Evolutionary conservation across 2,888 invertebrate genomes (phyloP).

Genomic region (Oasisia sp.): DNA sequence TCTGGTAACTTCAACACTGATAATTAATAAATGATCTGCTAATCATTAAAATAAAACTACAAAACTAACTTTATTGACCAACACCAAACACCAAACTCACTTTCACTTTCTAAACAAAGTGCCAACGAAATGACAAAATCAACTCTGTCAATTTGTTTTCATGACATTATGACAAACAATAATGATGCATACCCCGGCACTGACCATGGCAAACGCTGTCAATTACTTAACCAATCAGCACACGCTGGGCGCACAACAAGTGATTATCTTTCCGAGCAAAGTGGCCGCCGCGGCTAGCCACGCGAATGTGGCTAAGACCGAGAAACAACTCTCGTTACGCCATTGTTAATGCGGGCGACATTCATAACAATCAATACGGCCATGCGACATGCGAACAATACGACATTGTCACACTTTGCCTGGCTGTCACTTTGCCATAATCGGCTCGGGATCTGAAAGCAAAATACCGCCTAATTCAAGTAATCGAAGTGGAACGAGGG

Average conservation of each 20-base stretch:
- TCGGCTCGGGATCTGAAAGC: neutral
- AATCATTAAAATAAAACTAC: too few species aligned
- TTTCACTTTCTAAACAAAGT: neutral
- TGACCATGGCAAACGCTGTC: neutral
- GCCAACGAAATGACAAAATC: neutral
- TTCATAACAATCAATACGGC: neutral
- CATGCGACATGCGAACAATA: neutral
- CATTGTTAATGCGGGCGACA: neutral
- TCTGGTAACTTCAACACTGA: too few species aligned
- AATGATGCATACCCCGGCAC: neutral
- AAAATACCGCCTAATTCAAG: slow-evolving; percentile 2
- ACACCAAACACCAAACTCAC: neutral
- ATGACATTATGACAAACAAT: neutral
- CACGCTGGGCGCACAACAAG: neutral
- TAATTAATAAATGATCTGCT: too few species aligned
- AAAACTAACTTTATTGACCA: too few species aligned
- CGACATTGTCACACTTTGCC: neutral
- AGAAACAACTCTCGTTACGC: neutral
- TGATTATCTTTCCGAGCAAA: neutral
- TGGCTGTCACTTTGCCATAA: neutral
- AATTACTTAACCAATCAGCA: neutral
- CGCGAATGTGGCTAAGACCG: neutral
- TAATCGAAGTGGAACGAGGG: neutral
- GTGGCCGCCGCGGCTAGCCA: neutral
- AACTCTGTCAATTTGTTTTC: neutral